Evolutionary conservation across 2,888 invertebrate genomes (phyloP).

Genomic region (Hesperia comma): DNA sequence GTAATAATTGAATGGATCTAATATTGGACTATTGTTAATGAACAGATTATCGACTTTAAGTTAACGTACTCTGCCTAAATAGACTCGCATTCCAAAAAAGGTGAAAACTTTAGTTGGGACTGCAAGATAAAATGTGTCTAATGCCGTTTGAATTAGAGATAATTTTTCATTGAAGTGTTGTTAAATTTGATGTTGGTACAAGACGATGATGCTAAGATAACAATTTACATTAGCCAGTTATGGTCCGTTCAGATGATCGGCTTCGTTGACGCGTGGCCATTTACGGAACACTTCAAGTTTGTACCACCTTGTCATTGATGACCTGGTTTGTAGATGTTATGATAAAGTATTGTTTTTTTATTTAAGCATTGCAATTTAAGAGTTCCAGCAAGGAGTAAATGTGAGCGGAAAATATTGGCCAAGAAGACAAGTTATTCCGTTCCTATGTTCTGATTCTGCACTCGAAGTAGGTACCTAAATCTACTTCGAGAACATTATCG

Average conservation of each 20-base stretch:
- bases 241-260: constrained; percentile 46
- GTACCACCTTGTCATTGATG: constrained; percentile 56
- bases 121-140: constrained; percentile 2
- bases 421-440: too few relatives aligned
- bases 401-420: too few relatives aligned
- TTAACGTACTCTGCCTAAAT: constrained; percentile 41
- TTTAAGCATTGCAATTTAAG: neutral
- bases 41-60: constrained; percentile 57
- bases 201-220: constrained; percentile 57
- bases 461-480: too few relatives aligned
- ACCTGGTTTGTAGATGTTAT: constrained; percentile 53
- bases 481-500: too few relatives aligned
- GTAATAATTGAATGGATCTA: constrained; percentile 60
- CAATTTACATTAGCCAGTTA: constrained; percentile 60
- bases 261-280: constrained; percentile 51
- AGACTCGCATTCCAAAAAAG: constrained; percentile 11
- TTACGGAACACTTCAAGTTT: constrained; percentile 55
- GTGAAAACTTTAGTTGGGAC: constrained; percentile 1
- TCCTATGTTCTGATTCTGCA: too few relatives aligned
- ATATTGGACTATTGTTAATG: constrained; percentile 57
- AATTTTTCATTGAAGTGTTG: constrained; percentile 26
- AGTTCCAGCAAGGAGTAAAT: neutral
- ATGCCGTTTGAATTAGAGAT: constrained; percentile 18
- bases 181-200: constrained; percentile 29
- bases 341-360: constrained; percentile 42